Conservation (phyloP, 2,113 vertebrate species). For the Smithornis capensis region DNA sequence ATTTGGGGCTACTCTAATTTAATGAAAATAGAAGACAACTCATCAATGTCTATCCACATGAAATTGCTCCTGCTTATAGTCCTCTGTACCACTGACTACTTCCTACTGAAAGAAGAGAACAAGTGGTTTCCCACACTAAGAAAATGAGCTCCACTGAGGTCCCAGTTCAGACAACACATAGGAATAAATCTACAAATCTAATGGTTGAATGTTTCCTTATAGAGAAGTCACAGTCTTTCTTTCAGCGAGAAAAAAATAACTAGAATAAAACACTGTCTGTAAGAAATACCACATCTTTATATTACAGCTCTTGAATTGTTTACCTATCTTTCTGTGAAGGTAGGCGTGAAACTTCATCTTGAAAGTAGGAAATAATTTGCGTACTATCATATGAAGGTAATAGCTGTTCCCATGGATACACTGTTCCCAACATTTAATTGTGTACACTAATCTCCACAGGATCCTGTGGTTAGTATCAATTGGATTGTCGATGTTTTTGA, state of each 20-base stretch:
- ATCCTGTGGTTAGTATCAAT: conserved; percentile 32
- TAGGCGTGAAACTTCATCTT: neutral
- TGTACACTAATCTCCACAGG: conserved; percentile 38
- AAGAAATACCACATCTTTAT: neutral
- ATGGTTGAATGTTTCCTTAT: neutral
- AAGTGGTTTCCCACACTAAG: neutral
- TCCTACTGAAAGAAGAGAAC: neutral
- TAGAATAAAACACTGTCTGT: neutral
- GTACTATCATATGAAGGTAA: conserved; percentile 21
- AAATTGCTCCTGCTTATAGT: neutral
- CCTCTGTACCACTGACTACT: neutral
- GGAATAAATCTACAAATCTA: neutral
- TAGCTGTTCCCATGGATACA: conserved; percentile 61
- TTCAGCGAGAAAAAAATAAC: neutral
- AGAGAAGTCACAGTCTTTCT: neutral
- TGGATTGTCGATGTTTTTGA: conserved; percentile 5
- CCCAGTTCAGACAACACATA: fast-evolving
- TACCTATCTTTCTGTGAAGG: neutral
- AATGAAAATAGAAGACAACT: neutral
- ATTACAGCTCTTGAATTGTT: neutral
- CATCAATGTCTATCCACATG: neutral
- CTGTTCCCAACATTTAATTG: conserved; percentile 50
- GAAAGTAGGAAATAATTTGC: conserved; percentile 48
- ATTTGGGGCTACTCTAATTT: neutral
- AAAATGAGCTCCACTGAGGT: neutral